Evolutionary conservation across 2,113 vertebrate species (phyloP).

Genomic region (Petrocephalus microphthalmus): DNA sequence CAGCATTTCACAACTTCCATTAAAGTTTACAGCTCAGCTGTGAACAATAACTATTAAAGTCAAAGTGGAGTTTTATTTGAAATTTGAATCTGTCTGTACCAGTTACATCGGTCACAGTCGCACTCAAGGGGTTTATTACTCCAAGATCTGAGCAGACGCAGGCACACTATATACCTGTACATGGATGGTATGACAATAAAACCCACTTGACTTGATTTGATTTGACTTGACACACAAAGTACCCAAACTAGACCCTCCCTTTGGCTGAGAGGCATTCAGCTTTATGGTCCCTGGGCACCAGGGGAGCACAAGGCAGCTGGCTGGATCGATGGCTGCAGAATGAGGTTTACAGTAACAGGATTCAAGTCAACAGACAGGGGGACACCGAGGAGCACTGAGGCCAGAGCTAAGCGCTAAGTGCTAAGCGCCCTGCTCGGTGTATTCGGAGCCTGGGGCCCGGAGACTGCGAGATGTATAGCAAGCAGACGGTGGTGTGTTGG

Average conservation of each 20-base stretch:
- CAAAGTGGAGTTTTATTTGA: background rate
- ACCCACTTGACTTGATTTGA: background rate
- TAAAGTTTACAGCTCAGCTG: background rate
- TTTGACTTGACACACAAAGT: background rate
- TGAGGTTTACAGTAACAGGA: background rate
- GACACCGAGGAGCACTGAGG: background rate
- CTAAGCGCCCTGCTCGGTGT: background rate
- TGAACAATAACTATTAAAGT: background rate
- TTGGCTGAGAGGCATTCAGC: background rate
- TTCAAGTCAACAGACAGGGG: background rate
- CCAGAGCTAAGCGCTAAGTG: no score
- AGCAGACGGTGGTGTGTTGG: background rate
- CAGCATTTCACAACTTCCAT: background rate
- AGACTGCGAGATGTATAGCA: background rate
- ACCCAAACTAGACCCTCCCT: background rate
- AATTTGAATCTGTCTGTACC: background rate
- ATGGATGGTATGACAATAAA: background rate
- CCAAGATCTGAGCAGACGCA: background rate
- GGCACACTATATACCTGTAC: background rate
- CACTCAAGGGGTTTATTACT: background rate
- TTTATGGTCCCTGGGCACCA: background rate
- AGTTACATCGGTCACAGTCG: background rate
- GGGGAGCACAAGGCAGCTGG: background rate
- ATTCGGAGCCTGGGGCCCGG: background rate
- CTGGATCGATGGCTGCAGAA: background rate